A percentile compares a stretch with the other conserved stretches of the same genome.
These are phyloP conservation scores for Agrochola circellaris DNA, from an alignment of 2,888 invertebrate species.

Conservation along the genomic window DNA sequence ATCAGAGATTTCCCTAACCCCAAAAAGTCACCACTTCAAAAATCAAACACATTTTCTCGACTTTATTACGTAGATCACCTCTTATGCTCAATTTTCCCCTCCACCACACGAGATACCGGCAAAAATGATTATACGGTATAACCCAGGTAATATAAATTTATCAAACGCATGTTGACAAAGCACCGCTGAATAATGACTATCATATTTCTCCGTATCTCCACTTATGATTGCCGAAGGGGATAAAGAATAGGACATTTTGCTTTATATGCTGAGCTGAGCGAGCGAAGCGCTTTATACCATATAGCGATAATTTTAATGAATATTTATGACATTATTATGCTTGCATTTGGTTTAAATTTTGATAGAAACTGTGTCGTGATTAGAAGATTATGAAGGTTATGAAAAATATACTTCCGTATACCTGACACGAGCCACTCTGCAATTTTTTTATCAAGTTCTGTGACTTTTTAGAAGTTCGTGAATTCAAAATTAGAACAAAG, in stretches of 20 bases:
- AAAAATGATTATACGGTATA: slow-evolving; percentile 77
- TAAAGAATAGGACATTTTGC: slow-evolving; percentile 82
- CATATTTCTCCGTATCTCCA: slow-evolving; percentile 87
- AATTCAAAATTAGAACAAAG: not conserved
- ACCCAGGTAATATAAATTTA: slow-evolving; percentile 84
- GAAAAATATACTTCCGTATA: not conserved
- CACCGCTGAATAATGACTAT: slow-evolving; percentile 83
- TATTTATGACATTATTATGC: slow-evolving; percentile 85
- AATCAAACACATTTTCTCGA: slow-evolving; percentile 29
- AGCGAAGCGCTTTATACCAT: slow-evolving; percentile 74
- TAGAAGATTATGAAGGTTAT: not conserved
- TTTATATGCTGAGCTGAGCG: slow-evolving; percentile 74
- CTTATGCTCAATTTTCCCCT: slow-evolving; percentile 30
- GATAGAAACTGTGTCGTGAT: slow-evolving; percentile 63
- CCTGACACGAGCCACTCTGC: not conserved
- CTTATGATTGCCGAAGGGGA: slow-evolving; percentile 84
- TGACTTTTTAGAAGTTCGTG: not conserved
- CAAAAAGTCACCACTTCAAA: not conserved
- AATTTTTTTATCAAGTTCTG: not conserved
- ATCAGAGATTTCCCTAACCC: slow-evolving; percentile 7
- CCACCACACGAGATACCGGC: slow-evolving; percentile 37
- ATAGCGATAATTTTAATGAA: slow-evolving; percentile 83
- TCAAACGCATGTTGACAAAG: slow-evolving; percentile 86
- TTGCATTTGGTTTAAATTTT: slow-evolving; percentile 79
- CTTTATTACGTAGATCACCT: slow-evolving; percentile 34